Base-by-base conservation (phyloP, 2,888 invertebrate species). In the Serripes groenlandicus region DNA sequence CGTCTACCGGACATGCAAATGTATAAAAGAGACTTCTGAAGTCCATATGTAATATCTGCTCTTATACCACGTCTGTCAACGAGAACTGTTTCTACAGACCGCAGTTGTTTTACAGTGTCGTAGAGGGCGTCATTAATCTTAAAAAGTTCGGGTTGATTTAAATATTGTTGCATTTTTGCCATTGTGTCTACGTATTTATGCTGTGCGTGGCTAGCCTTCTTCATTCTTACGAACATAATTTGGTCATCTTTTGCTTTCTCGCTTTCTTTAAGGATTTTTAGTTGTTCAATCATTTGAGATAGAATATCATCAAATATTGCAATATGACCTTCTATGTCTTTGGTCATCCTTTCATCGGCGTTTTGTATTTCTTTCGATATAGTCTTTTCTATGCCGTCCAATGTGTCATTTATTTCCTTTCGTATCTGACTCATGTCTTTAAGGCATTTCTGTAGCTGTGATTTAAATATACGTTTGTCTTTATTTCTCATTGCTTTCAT, bases 221-320 rank as follows among this genome's bases (percentile, higher is more conserved):
- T 58, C 58, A 58, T 58, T 58, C 58, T 28, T 21, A 58, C 58
- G 28, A 58, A 58, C 58, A 58, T 58, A 28, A 58, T 28, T 5
- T 58, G 26, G n/a, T 58, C 58, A 58, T 58, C n/a, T 58, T 58
- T 58, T 58, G 58, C 3, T 58, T 58, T 58, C n/a, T 28, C 28
- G 28, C 26, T 28, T 7, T 26, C 58, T n/a, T n/a, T 15, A 23
- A 58, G 58, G 15, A 28, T 28, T 58, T 58, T 58, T 2, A 58
- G 23, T 58, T 26, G 58, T 28, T 26, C 58, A 26, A 28, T 28
- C 2, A 58, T 58, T 58, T 58, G 58, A 21, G 15, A 28, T 11
- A 58, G n/a, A 58, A 15, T 28, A 58, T 58, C 58, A 5, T 58
- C 58, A 26, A 28, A 11, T 26, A 58, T 58, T 11, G 3, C 5